Base-by-base conservation (phyloP, 2,113 vertebrate species). In the Sceloporus tristichus region DNA sequence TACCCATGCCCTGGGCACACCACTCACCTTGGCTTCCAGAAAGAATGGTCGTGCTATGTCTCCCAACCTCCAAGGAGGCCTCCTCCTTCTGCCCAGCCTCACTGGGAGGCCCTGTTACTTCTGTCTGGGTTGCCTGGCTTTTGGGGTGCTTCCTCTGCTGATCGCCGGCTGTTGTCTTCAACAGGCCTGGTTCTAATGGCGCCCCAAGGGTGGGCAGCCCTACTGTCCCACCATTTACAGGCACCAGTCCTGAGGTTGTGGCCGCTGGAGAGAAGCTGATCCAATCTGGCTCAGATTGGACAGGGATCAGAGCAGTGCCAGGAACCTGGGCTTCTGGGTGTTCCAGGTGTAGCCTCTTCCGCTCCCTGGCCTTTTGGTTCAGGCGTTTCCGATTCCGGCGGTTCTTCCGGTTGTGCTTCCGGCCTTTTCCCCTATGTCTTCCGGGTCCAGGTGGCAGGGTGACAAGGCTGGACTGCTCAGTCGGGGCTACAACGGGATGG, bases 1-100 rank as follows among this genome's bases (percentile, higher is more conserved):
- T 13, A 7, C 2, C 16, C 10, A 8, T 34, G 29, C 79, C 54
- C 27, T 19, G 14, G 54, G 27, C 54, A 79, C 16, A 59, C 29
- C 0, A 34, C 92, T 94, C 87, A 95, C 95, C 89, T 29, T 3
- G 81, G 54, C 13, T 91, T 42, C 79, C 10, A 0, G 70, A 42
- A 2, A 7, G 0, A 0, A 11, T 1, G 3, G 19, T 29, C 9
- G 14, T 18, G 14, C 73, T 0, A 5, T 8, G 21, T 2, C 0
- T 0, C 0, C 27, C 0, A 0, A 0, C 0, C 29, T 48, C 0
- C 5, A 0, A 59, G 34, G 76, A 48, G 5, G 85, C 21, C 54
- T 25, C 0, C 0, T 0, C 0, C 9, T 13, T n/a, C 29, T 21
- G 38, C 4, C 29, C 8, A 3, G 40, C 40, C 56, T 23, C 34